Evolutionary conservation across 2,888 invertebrate genomes (phyloP), one percentile per base, ranked within the genome.

Genomic region (Parnassius smintheus): DNA sequence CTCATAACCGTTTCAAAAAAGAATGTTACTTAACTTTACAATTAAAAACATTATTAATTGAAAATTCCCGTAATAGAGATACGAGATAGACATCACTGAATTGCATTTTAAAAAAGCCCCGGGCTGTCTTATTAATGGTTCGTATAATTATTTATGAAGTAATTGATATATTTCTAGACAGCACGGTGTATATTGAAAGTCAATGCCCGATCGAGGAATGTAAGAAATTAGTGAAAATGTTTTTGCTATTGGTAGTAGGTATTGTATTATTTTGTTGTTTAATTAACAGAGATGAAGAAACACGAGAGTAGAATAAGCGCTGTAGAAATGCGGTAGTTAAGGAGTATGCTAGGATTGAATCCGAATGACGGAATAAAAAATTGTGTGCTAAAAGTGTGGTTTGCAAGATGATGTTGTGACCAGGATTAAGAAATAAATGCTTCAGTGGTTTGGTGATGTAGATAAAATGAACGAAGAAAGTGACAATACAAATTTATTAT

Each of bases 221-320:
- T 64, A 65, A 66, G 61, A 56, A 66, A 71, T 70, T 60, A 70
- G 69, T 73, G 70, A 73, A 75, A 75, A 73, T 71, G 68, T 70
- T 74, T 74, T 74, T 70, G 53, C 48, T 13, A 48, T 48, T 48
- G 48, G 18, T 48, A 0, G 2, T 25, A 25, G 2, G 2, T 25
- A 25, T 25, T 3, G 3, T 25, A 25, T 2, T 25, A 2, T 25
- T 25, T 25, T 25, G 48, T 13, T 48, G 11, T n/a, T 48, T 48
- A 8, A 48, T 48, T n/a, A n/a, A 48, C 2, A 1, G 48, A 9
- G 48, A n/a, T 48, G 48, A n/a, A n/a, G 4, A 48, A 48, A 18
- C 18, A 18, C 18, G 18, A 18, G 18, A 18, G 1, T 18, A 18
- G 18, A 18, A 18, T 18, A 18, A 18, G 18, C 18, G 18, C 18